Evolutionary conservation across 2,888 invertebrate species (phyloP).

Genomic region (Anodontia alba): DNA sequence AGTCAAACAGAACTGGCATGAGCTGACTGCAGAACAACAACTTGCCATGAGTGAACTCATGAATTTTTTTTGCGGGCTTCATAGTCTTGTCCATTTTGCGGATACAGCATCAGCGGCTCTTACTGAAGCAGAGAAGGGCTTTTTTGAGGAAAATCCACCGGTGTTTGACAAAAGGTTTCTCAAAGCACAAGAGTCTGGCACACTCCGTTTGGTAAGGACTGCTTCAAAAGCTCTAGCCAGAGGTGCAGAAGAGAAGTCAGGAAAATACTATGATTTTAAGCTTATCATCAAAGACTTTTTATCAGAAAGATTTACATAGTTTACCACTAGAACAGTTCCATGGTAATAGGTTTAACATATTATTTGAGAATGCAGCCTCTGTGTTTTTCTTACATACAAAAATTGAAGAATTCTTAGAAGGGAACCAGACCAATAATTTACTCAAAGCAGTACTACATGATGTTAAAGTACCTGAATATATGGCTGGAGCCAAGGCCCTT

Average conservation of each 20-base stretch:
- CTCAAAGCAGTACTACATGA: conserved; percentile 53
- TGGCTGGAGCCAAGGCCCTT: conserved; percentile 59
- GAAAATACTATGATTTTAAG: conserved; percentile 36
- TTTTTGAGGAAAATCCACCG: conserved; percentile 30
- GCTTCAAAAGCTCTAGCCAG: conserved; percentile 52
- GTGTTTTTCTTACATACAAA: conserved; percentile 46
- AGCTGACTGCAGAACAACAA: conserved; percentile 40
- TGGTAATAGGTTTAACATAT: conserved; percentile 60
- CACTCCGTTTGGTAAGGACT: conserved; percentile 32
- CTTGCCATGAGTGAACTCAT: conserved; percentile 28
- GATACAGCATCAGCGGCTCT: conserved; percentile 18
- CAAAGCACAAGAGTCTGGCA: conserved; percentile 43
- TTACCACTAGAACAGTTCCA: conserved; percentile 45
- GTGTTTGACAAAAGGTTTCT: conserved; percentile 39
- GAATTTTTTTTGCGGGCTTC: conserved; percentile 67
- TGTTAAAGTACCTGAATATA: conserved; percentile 44
- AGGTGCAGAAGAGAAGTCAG: conserved; percentile 56
- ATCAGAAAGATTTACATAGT: conserved; percentile 20
- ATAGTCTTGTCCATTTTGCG: conserved; percentile 57
- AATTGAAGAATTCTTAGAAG: conserved; percentile 40
- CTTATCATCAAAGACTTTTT: conserved; percentile 39
- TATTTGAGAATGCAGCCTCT: conserved; percentile 44
- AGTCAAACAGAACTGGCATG: conserved; percentile 43
- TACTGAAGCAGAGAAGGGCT: conserved; percentile 37
- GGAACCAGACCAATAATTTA: conserved; percentile 43